These are phyloP conservation scores for Neosilurus mollespiculum DNA, from an alignment of 2,797 vertebrate genomes.

Conservation along the genomic window DNA sequence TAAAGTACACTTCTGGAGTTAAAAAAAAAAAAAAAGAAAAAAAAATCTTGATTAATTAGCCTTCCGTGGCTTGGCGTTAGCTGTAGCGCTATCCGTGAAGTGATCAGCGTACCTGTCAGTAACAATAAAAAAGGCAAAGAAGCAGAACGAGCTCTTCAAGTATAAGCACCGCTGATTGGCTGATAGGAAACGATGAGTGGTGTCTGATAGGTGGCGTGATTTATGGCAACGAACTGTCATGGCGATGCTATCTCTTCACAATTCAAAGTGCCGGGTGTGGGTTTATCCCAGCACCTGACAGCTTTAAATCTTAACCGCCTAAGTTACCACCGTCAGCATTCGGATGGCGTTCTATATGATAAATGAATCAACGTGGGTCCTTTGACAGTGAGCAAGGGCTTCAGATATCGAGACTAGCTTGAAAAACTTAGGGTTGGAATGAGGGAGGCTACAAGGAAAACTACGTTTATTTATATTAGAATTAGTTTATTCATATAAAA, in stretches of 20 bases:
- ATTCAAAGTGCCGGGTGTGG: conserved; percentile 38
- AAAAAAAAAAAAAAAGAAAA: not conserved
- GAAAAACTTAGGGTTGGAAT: not conserved
- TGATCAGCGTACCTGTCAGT: conserved; percentile 24
- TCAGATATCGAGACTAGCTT: conserved; percentile 20
- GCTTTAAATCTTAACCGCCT: conserved; percentile 46
- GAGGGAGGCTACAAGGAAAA: not conserved
- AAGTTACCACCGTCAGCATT: conserved; percentile 43
- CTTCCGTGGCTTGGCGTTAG: not conserved
- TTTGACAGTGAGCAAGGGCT: conserved; percentile 35
- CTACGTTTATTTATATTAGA: not conserved
- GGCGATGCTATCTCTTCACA: conserved; percentile 44
- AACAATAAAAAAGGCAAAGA: not conserved
- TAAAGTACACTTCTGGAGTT: not conserved
- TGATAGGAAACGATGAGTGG: conserved; percentile 41
- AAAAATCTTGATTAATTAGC: not conserved
- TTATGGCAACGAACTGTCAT: conserved; percentile 31
- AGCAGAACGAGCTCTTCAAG: not conserved
- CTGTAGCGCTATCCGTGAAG: not conserved
- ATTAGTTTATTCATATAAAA: not conserved
- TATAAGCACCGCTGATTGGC: conserved; percentile 8
- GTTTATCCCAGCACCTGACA: conserved; percentile 46
- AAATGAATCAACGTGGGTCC: conserved; percentile 37
- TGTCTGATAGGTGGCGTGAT: conserved; percentile 43
- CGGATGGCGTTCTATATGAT: conserved; percentile 12